Evolutionary conservation across 2,797 vertebrate genomes (phyloP), one percentile per base, ranked within the genome.

Genomic region (Coreius guichenoti): DNA sequence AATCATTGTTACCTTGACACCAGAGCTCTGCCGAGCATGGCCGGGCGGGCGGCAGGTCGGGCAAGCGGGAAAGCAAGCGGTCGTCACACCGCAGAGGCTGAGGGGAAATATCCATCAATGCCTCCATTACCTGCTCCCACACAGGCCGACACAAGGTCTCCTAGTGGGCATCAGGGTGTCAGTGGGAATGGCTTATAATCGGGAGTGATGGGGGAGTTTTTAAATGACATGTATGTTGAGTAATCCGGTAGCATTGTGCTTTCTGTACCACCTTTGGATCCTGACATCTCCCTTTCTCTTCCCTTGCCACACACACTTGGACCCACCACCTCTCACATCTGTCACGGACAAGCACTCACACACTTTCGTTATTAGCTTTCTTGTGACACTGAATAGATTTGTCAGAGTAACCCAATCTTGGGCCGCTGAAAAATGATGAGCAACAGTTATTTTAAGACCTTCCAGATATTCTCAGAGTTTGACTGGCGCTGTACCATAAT

Each of bases 1-100:
- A 93, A 95, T 96, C 95, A 95, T 93, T 93, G 94, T 96, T 95
- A 95, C 93, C 90, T 85, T 92, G 93, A 95, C 94, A 93, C 90
- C 91, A 78, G 90, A 19, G 87, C 81, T 87, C 90, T 90, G 92
- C 92, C 91, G 91, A 94, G 91, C 90, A 86, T 92, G 92, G 91
- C 92, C 86, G 89, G 92, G 89, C 90, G 56, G 83, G 67, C 39
- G 31, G 49, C 73, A 49, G 81, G 56, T 69, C 69, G 47, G 33
- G 54, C 36, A 77, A n/a, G 58, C 26, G 5, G 67, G 80, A 82
- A 82, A 68, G 56, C 68, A 54, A 58, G 73, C 63, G 36, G 51
- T 80, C 39, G 47, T 82, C 82, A 85, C 69, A 75, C 58, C 43
- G 33, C 77, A 67, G 79, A 70, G 49, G 56, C 80, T 77, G 68